Conservation (phyloP, 1,140 invertebrate genomes). For the Drosophila subobscura region DNA sequence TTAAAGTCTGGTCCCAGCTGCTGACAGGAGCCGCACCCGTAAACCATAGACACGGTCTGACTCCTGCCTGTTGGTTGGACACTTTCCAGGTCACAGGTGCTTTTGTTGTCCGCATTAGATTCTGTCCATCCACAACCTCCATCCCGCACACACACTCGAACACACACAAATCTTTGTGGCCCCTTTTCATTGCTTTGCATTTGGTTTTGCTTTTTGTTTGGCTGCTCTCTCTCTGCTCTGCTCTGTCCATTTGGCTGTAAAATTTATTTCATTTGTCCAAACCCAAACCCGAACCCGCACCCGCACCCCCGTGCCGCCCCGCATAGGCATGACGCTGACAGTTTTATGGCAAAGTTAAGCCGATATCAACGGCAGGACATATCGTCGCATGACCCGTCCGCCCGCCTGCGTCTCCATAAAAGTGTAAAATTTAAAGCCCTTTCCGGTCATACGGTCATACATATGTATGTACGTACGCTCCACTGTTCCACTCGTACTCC, state of each 20-base stretch:
- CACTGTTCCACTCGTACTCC: no score
- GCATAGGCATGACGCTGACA: slow-evolving; percentile 78
- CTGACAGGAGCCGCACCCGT: slow-evolving; percentile 19
- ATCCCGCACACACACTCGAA: slow-evolving; percentile 12
- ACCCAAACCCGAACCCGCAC: background rate
- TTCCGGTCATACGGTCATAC: slow-evolving; percentile 40
- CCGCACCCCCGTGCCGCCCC: slow-evolving; percentile 11
- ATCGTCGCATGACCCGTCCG: slow-evolving; percentile 45
- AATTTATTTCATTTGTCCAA: slow-evolving; percentile 79
- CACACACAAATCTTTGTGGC: slow-evolving; percentile 58
- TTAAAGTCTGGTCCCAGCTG: slow-evolving; percentile 51
- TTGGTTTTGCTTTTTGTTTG: slow-evolving; percentile 62
- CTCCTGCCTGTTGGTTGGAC: slow-evolving; percentile 21
- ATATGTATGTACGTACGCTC: no score
- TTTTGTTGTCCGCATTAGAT: slow-evolving; percentile 81
- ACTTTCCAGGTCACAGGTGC: slow-evolving; percentile 80
- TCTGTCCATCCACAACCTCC: slow-evolving; percentile 57
- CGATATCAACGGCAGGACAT: slow-evolving; percentile 79
- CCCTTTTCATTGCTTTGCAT: slow-evolving; percentile 13
- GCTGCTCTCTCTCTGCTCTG: slow-evolving; percentile 8
- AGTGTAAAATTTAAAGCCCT: slow-evolving; percentile 78
- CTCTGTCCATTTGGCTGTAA: slow-evolving; percentile 79
- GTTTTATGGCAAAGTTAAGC: slow-evolving; percentile 82
- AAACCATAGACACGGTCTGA: slow-evolving; percentile 16
- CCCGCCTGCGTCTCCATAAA: slow-evolving; percentile 50